A percentile compares a stretch with the other conserved stretches of the same genome.
These are phyloP conservation scores for Drosophila arawakana DNA, from an alignment of 1,140 invertebrate species.

Conservation along the genomic window DNA sequence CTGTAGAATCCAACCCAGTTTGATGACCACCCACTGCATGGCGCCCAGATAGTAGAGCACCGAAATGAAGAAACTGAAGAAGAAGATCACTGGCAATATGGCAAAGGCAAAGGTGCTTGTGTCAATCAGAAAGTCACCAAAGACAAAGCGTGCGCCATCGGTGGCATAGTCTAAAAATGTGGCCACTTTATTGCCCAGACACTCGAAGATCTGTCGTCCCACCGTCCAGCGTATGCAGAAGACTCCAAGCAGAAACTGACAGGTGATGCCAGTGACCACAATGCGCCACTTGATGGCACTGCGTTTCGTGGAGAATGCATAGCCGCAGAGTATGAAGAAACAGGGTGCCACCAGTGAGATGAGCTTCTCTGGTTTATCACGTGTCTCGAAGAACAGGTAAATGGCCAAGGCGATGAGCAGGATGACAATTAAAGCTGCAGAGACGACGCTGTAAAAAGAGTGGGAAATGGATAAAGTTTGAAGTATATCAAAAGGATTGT, in stretches of 20 bases:
- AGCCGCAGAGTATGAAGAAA: constrained; percentile 85
- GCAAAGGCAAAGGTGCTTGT: constrained; percentile 90
- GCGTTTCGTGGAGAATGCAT: constrained; percentile 87
- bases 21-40: constrained; percentile 94
- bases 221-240: constrained; percentile 93
- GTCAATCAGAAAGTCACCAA: constrained; percentile 89
- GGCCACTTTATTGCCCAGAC: constrained; percentile 91
- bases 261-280: constrained; percentile 91
- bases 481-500: neutral
- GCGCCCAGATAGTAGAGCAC: constrained; percentile 94
- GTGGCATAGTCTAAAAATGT: constrained; percentile 92
- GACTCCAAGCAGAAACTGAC: constrained; percentile 95
- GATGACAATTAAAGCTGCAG: constrained; percentile 32
- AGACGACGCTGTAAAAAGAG: constrained; percentile 52
- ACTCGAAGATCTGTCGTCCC: constrained; percentile 91
- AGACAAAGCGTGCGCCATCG: constrained; percentile 93
- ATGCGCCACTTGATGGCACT: constrained; percentile 90
- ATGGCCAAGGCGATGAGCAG: constrained; percentile 85
- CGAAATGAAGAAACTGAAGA: constrained; percentile 95
- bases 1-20: constrained; percentile 91
- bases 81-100: constrained; percentile 94
- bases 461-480: constrained; percentile 1
- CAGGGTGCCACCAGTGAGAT: constrained; percentile 88
- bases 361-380: constrained; percentile 87
- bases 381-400: constrained; percentile 89